Evolutionary conservation across 64 coral and sea anemone species (phyloP).

Genomic region (Catalaphyllia jardinei): DNA sequence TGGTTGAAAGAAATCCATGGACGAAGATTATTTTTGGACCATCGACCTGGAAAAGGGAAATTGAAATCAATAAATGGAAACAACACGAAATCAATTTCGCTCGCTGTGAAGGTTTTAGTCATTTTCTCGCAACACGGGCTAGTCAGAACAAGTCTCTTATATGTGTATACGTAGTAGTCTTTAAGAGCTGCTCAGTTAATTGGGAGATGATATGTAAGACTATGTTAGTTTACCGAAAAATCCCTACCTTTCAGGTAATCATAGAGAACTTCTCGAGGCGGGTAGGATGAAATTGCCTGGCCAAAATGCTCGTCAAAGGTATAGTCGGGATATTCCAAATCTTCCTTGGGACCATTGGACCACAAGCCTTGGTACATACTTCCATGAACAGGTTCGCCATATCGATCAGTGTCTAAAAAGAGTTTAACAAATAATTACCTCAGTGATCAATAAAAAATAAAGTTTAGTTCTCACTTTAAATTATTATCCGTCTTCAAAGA

Average conservation of each 20-base stretch:
- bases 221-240: background rate
- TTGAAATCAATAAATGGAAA: background rate
- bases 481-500: no score
- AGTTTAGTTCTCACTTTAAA: no score
- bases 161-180: no score
- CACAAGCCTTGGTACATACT: slow-evolving; percentile 61
- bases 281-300: slow-evolving; percentile 55
- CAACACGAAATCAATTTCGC: background rate
- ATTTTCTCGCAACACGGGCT: no score
- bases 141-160: no score
- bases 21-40: slow-evolving; percentile 42
- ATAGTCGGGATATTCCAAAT: slow-evolving; percentile 60
- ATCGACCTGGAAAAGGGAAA: slow-evolving; percentile 39
- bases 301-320: slow-evolving; percentile 67
- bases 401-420: slow-evolving; percentile 46
- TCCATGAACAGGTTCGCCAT: slow-evolving; percentile 47
- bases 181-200: no score
- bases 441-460: no score
- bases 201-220: no score
- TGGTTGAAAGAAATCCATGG: slow-evolving; percentile 51
- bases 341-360: slow-evolving; percentile 66
- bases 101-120: no score
- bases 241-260: slow-evolving; percentile 35
- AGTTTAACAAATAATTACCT: no score
- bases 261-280: slow-evolving; percentile 49